Evolutionary conservation across 2,888 invertebrate species (phyloP).

Genomic region (Cotesia congregata): DNA sequence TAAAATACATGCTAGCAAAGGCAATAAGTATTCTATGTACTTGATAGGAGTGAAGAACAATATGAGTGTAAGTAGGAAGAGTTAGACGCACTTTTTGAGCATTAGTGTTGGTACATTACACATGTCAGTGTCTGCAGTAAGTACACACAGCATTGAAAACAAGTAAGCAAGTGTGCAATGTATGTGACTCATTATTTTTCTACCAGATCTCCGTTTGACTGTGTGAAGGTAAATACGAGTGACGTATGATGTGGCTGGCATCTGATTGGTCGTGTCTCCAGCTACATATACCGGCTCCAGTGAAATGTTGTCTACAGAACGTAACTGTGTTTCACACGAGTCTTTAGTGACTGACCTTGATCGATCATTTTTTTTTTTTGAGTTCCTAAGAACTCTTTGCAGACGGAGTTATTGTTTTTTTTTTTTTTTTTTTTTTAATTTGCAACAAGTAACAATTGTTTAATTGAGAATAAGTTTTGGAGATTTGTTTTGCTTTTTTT

Average conservation of each 20-base stretch:
- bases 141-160: background rate
- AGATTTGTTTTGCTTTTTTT: no score
- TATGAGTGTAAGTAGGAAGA: background rate
- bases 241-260: conserved; percentile 28
- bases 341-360: conserved; percentile 56
- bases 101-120: background rate
- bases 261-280: conserved; percentile 35
- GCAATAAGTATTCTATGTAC: background rate
- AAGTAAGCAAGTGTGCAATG: conserved; percentile 49
- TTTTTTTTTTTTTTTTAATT: background rate
- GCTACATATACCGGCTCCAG: conserved; percentile 46
- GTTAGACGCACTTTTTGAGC: background rate
- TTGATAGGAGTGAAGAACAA: no score
- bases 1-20: background rate
- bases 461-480: no score
- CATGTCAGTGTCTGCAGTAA: background rate
- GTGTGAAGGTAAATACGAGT: conserved; percentile 22
- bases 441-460: background rate
- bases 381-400: no score
- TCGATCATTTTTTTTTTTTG: conserved; percentile 34
- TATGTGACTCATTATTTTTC: conserved; percentile 46
- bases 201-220: background rate
- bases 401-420: background rate
- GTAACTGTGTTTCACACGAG: conserved; percentile 47
- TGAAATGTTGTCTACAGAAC: conserved; percentile 45